Evolutionary conservation across 64 coral and sea anemone genomes (phyloP).

Genomic region (Montipora efflorescens): DNA sequence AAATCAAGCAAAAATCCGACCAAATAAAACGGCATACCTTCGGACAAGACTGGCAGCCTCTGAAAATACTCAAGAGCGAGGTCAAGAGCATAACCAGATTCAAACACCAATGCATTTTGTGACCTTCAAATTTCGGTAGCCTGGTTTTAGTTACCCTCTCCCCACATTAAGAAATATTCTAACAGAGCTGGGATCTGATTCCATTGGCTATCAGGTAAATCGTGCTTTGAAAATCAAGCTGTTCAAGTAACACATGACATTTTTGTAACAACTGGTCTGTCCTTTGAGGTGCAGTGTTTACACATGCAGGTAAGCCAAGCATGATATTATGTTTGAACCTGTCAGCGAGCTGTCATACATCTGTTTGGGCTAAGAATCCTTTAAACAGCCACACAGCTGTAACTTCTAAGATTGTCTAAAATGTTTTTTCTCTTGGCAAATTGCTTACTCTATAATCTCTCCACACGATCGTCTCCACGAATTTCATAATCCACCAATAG

Average conservation of each 20-base stretch:
- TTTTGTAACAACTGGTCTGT: neutral
- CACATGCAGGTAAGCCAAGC: neutral
- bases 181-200: too few species aligned
- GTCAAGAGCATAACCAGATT: neutral
- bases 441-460: neutral
- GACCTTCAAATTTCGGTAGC: neutral
- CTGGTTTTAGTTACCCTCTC: neutral
- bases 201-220: too few species aligned
- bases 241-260: neutral
- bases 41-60: neutral
- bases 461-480: too few species aligned
- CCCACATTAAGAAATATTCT: too few species aligned
- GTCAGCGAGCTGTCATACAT: neutral
- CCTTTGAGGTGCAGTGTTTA: neutral
- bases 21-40: neutral
- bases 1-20: neutral
- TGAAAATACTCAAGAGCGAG: neutral
- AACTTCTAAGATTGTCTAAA: neutral
- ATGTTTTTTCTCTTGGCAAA: neutral
- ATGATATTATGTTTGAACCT: slow-evolving; percentile 38
- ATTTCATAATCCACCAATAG: too few species aligned
- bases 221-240: neutral
- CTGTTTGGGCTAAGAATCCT: neutral
- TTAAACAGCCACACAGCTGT: slow-evolving; percentile 2
- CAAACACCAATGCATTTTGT: neutral